These are phyloP conservation scores for Wasmannia auropunctata DNA, from an alignment of 1,140 invertebrate species.

Conservation along the genomic window DNA sequence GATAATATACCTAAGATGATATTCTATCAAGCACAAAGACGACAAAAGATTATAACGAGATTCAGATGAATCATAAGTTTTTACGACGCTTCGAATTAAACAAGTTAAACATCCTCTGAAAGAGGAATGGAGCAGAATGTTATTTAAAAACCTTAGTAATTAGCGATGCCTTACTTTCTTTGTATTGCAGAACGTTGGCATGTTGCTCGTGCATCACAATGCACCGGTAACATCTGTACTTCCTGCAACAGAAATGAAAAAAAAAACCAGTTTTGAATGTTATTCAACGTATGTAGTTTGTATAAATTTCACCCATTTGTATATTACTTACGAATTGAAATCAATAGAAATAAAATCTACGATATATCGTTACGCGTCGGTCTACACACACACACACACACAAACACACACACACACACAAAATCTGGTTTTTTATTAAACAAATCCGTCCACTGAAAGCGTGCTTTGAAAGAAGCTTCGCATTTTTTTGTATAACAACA, in stretches of 20 bases:
- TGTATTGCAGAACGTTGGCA: conserved; percentile 90
- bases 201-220: conserved; percentile 90
- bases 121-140: too few relatives aligned
- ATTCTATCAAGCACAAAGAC: background rate
- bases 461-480: background rate
- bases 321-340: conserved; percentile 8
- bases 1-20: conserved; percentile 7
- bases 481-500: background rate
- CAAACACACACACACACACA: too few relatives aligned
- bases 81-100: background rate
- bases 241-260: conserved; percentile 80
- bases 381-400: too few relatives aligned
- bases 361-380: background rate
- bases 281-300: background rate
- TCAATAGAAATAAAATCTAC: conserved; percentile 27
- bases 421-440: conserved; percentile 29
- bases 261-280: conserved; percentile 8
- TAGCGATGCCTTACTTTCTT: conserved; percentile 89
- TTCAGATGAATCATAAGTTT: background rate
- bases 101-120: conserved; percentile 2
- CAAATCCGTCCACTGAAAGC: background rate
- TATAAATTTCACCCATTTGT: background rate
- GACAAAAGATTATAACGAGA: background rate
- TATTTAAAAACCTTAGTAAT: background rate
- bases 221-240: conserved; percentile 87